Percentiles rank a stretch among this genome's conserved stretches.
phyloP scores from a whole-genome alignment of 2,888 invertebrate genomes.

The Lithophane ornitopus region DNA sequence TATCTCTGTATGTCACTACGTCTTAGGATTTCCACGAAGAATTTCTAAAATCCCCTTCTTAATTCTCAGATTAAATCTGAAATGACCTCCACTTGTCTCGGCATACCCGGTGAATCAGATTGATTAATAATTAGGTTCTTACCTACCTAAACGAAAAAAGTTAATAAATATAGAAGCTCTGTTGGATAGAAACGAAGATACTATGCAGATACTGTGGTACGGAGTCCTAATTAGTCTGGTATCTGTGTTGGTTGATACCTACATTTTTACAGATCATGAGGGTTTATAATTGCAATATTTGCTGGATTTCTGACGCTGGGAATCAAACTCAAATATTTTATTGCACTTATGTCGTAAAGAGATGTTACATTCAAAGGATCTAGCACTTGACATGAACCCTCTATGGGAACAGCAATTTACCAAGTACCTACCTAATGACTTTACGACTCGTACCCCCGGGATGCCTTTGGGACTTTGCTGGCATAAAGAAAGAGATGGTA shows the following conservation, averaged over 20 bases:
- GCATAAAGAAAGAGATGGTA: not conserved
- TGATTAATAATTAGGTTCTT: not conserved
- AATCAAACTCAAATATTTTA: not conserved
- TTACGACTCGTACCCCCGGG: not conserved
- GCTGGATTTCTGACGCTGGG: not conserved
- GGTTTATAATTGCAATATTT: not conserved
- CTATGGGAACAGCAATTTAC: not conserved
- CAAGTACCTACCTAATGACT: not conserved
- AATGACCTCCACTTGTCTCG: slow-evolving; percentile 31
- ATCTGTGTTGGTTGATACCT: not conserved
- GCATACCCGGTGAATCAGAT: slow-evolving; percentile 21
- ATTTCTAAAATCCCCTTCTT: slow-evolving; percentile 50
- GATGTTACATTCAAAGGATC: not conserved
- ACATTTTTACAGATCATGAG: not conserved
- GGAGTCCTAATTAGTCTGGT: not conserved
- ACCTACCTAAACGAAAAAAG: not conserved
- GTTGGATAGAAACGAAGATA: slow-evolving; percentile 1
- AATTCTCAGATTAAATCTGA: slow-evolving; percentile 42
- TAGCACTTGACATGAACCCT: not conserved
- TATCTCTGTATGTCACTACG: slow-evolving; percentile 39
- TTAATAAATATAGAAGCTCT: slow-evolving; percentile 22
- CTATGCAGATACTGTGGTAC: not conserved
- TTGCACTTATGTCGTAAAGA: not conserved
- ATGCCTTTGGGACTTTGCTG: too few species aligned
- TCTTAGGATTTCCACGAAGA: slow-evolving; percentile 43